Evolutionary conservation across 2,113 vertebrate species (phyloP).

Genomic region (Muscicapa adusta): DNA sequence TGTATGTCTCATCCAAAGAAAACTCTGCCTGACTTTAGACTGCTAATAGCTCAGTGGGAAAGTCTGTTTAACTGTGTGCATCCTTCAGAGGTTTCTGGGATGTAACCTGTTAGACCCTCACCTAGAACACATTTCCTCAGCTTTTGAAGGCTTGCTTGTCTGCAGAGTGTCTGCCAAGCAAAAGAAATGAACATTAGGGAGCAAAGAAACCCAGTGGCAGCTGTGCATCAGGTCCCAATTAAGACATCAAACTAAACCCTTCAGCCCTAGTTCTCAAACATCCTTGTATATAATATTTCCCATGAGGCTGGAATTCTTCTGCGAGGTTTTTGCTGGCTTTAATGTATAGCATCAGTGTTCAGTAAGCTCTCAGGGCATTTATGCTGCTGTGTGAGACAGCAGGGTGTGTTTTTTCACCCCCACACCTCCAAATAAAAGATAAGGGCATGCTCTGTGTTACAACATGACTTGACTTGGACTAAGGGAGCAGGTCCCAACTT

Average conservation of each 20-base stretch:
- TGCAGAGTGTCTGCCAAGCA: constrained; percentile 52
- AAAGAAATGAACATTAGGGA: constrained; percentile 62
- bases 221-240: constrained; percentile 65
- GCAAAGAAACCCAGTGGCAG: constrained; percentile 55
- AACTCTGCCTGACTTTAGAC: constrained; percentile 28
- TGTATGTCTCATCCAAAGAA: constrained; percentile 34
- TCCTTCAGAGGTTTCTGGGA: constrained; percentile 44
- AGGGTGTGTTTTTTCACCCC: background rate
- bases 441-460: background rate
- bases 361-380: constrained; percentile 11
- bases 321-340: constrained; percentile 19
- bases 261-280: constrained; percentile 57
- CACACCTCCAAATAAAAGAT: background rate
- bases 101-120: constrained; percentile 50
- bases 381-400: background rate
- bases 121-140: constrained; percentile 36
- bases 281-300: constrained; percentile 58
- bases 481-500: background rate
- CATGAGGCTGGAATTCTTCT: constrained; percentile 47
- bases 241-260: constrained; percentile 64
- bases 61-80: background rate
- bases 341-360: constrained; percentile 42
- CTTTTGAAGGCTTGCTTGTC: constrained; percentile 36
- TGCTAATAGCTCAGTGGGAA: constrained; percentile 35
- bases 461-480: background rate